Percentiles rank a stretch among this genome's conserved stretches.
phyloP scores from a whole-genome alignment of 2,797 vertebrate species.

The Rallus crepitans region DNA sequence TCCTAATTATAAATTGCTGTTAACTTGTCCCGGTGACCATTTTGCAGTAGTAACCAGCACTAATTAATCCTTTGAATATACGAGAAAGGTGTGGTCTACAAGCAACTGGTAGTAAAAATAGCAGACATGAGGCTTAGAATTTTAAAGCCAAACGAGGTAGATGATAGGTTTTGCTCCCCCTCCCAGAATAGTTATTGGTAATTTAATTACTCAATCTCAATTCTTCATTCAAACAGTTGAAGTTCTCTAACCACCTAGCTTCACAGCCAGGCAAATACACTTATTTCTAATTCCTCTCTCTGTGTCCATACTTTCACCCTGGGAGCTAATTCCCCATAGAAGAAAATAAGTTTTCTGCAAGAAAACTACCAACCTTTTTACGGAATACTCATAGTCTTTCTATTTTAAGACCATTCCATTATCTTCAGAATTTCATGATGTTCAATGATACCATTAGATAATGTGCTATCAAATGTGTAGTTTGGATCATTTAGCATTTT shows the following conservation, averaged over 20 bases:
- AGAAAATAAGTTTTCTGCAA: not conserved
- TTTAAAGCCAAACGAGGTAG: not conserved
- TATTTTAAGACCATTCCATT: not conserved
- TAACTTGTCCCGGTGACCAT: not conserved
- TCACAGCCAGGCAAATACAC: not conserved
- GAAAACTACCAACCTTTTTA: not conserved
- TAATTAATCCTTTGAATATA: not conserved
- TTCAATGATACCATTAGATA: not conserved
- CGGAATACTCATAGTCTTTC: not conserved
- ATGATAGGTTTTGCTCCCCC: not conserved
- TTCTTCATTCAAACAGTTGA: not conserved
- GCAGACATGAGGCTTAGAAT: not conserved
- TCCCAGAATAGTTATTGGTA: not conserved
- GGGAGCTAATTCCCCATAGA: not conserved
- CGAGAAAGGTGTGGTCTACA: not conserved
- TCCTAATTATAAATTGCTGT: not conserved
- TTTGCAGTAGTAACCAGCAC: not conserved
- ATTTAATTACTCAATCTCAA: not conserved
- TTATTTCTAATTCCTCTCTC: not conserved
- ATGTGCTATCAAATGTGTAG: not conserved
- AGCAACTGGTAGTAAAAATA: not conserved
- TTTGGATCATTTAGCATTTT: not conserved
- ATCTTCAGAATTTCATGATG: not conserved
- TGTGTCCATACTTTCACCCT: not conserved
- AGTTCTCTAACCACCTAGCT: not conserved